Evolutionary conservation across 2,888 invertebrate genomes (phyloP), one percentile per base, ranked within the genome.

Genomic region (Lamproptera curius): DNA sequence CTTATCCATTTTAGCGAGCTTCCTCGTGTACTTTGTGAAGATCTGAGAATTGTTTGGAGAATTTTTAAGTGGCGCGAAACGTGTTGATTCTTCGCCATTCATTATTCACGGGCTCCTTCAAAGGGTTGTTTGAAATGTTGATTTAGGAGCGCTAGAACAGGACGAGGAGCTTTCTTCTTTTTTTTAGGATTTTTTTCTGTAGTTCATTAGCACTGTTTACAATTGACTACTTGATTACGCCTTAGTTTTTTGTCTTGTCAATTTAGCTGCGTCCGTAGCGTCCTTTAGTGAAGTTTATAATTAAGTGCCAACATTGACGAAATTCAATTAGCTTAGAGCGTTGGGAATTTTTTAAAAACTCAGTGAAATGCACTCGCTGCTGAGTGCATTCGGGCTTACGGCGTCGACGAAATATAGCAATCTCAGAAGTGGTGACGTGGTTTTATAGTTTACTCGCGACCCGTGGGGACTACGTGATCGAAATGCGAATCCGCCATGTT

Each of bases 1-100:
- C 73, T 73, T 69, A 73, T 70, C 67, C 68, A 68, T 74, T 73
- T 73, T 70, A 73, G 63, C 67, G 66, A 64, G 60, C 63, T 65
- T 63, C 63, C 67, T 61, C 66, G 57, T 67, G 65, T 67, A 62
- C 62, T 57, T 52, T 51, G 46, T 52, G 49, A 36, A 31, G 49
- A 39, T 39, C 42, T 33, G 26, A 44, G 23, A 49, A 44, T 17
- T 43, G 39, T 40, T 49, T 44, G 36, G 40, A 3, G 5, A 44
- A 40, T 40, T 42, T 39, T 28, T n/a, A 15, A 44, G 35, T 26
- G 49, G 34, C 20, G 36, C 31, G 16, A 43, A 51, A 51, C 35
- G 34, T 41, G 42, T 39, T 48, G 36, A 42, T 45, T 40, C 42
- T 34, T 36, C 20, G 15, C 20, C 36, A 40, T 49, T 49, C 40